Base-by-base conservation (phyloP, 1,140 invertebrate genomes). In the Pseudomyrmex pallidus region DNA sequence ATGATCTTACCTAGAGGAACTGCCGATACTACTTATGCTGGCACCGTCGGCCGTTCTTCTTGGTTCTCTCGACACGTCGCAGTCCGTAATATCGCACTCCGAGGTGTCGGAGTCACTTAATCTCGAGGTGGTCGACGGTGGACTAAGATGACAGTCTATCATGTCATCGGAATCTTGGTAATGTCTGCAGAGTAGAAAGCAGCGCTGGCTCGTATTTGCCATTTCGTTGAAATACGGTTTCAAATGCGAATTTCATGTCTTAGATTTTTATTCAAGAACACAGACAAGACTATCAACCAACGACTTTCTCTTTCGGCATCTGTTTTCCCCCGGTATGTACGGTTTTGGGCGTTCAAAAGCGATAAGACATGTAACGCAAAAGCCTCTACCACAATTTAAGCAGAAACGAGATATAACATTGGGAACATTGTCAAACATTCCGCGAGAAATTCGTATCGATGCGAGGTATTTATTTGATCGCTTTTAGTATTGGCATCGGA, bases 91-190 rank as follows among this genome's bases (percentile, higher is more conserved):
- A 93, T 99, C 98, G 92, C 98, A 97, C 94, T 99, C 98, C 87
- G 98, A 98, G 83, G 97, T 97, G 94, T 99, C 98, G 44, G 97
- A 98, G 94, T 99, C 98, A 86, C 98, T 99, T 85, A 98, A 96
- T 86, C 97, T 96, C 74, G 98, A 98, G 76, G 97, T 97, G 5
- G 97, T 97, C 84, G 97, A 97, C 83, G 98, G 98, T 56, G 98
- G 98, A 89, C 98, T 99, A 80, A 99, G 95, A 94, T 98, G 98
- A 90, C 92, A 94, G 94, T 99, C 98, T 85, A 95, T 94, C 89
- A 95, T 92, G 84, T 96, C 95, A 70, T 95, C 95, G 87, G 91
- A 82, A 46, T 95, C 94, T 86, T 92, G 92, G 84, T 93, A 94
- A 83, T 91, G 91, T 35, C 93, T 93, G 70, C 72, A 59, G 57